phyloP scores from a whole-genome alignment of 1,140 invertebrate species.

The Melitaea cinxia region DNA sequence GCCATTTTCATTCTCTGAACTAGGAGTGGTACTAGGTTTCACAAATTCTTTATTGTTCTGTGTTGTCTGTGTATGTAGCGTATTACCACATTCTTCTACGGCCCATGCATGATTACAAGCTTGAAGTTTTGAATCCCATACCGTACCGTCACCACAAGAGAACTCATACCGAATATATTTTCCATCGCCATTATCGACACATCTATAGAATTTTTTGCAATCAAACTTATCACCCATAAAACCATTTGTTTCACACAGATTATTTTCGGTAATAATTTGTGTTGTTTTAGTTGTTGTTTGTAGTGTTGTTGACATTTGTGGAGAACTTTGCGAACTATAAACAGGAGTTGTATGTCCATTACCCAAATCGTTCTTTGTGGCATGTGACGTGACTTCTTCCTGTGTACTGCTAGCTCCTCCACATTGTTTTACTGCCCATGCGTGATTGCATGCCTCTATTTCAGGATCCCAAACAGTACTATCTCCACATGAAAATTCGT shows the following conservation, averaged over 20 bases:
- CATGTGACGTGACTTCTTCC: constrained; percentile 23
- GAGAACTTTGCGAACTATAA: constrained; percentile 29
- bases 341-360: constrained; percentile 27
- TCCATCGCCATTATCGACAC: constrained; percentile 84
- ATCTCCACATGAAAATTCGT: constrained; percentile 85
- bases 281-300: constrained; percentile 35
- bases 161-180: constrained; percentile 84
- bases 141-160: constrained; percentile 85
- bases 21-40: constrained; percentile 7
- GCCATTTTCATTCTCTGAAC: constrained; percentile 15
- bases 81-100: constrained; percentile 74
- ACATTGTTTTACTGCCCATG: constrained; percentile 52
- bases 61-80: background rate
- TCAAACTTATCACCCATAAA: constrained; percentile 83
- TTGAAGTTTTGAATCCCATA: constrained; percentile 84
- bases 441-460: constrained; percentile 61
- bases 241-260: constrained; percentile 74
- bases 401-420: constrained; percentile 28
- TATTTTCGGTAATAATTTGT: constrained; percentile 29
- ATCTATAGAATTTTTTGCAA: constrained; percentile 87
- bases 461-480: constrained; percentile 70
- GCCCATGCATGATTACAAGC: constrained; percentile 84
- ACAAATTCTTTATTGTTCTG: constrained; percentile 15
- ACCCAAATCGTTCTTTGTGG: constrained; percentile 25
- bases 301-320: constrained; percentile 20